Evolutionary conservation across 2,113 vertebrate genomes (phyloP).

Genomic region (Ceratotherium simum): DNA sequence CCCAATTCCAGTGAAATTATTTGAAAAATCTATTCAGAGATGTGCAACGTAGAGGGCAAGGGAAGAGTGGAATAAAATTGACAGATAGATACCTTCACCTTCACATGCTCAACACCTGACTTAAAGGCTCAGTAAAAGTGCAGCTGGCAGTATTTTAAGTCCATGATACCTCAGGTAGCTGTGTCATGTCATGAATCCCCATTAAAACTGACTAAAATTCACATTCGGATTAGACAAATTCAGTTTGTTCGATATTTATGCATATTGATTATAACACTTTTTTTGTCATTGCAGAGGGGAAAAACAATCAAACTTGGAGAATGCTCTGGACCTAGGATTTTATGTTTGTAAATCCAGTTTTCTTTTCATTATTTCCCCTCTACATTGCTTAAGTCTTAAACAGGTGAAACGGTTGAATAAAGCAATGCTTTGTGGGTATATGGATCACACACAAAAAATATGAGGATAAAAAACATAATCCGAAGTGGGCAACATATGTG

Average conservation of each 20-base stretch:
- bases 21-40: constrained; percentile 73
- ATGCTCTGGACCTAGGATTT: background rate
- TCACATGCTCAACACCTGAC: background rate
- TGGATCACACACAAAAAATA: background rate
- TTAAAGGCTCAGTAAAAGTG: constrained; percentile 37
- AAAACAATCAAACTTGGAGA: background rate
- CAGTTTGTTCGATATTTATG: constrained; percentile 13
- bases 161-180: background rate
- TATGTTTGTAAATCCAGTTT: background rate
- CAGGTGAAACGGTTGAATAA: background rate
- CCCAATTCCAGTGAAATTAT: constrained; percentile 66
- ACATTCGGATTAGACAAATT: background rate
- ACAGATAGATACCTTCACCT: constrained; percentile 56
- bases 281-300: background rate
- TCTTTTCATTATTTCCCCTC: background rate
- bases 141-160: constrained; percentile 29
- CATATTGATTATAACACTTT: background rate
- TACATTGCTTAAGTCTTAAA: background rate
- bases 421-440: background rate
- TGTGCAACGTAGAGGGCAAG: constrained; percentile 38
- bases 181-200: background rate
- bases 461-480: background rate
- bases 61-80: constrained; percentile 50
- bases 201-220: constrained; percentile 34
- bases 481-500: background rate